phyloP scores from a whole-genome alignment of 1,140 invertebrate genomes.

The Ceratitis capitata region DNA sequence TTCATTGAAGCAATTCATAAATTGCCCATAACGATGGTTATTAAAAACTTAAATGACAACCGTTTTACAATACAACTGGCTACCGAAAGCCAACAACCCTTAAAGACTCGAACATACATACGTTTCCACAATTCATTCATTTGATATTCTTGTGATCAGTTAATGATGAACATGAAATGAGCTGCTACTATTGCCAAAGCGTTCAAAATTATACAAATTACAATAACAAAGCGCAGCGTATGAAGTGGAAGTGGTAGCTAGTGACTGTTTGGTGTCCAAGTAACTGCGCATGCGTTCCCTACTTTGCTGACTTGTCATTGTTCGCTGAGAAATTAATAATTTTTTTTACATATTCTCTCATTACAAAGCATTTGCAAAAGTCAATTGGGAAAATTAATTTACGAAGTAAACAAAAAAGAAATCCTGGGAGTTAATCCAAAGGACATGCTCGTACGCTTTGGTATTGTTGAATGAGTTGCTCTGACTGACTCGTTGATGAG shows the following conservation, averaged over 20 bases:
- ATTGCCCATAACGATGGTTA: conserved; percentile 23
- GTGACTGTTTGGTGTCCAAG: too few relatives aligned
- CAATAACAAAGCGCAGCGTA: neutral
- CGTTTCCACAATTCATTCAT: conserved; percentile 8
- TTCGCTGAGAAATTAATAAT: too few relatives aligned
- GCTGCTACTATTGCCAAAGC: conserved; percentile 12
- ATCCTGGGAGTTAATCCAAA: neutral
- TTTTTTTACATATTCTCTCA: too few relatives aligned
- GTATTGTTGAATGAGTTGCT: neutral
- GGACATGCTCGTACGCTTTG: neutral
- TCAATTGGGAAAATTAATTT: conserved; percentile 64
- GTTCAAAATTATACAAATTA: neutral
- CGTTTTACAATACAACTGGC: neutral
- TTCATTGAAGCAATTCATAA: neutral
- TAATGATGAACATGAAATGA: conserved; percentile 50
- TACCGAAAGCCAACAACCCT: conserved; percentile 44
- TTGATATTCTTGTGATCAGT: conserved; percentile 61
- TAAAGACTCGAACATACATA: too few relatives aligned
- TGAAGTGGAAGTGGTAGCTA: neutral
- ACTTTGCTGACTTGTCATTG: neutral
- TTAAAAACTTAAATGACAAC: neutral
- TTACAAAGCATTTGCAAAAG: conserved; percentile 45
- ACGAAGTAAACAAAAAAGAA: conserved; percentile 47
- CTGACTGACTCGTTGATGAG: conserved; percentile 51
- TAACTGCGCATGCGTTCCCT: conserved; percentile 40